Conservation (phyloP, 2,797 vertebrate species). For the Liparis tanakae region DNA sequence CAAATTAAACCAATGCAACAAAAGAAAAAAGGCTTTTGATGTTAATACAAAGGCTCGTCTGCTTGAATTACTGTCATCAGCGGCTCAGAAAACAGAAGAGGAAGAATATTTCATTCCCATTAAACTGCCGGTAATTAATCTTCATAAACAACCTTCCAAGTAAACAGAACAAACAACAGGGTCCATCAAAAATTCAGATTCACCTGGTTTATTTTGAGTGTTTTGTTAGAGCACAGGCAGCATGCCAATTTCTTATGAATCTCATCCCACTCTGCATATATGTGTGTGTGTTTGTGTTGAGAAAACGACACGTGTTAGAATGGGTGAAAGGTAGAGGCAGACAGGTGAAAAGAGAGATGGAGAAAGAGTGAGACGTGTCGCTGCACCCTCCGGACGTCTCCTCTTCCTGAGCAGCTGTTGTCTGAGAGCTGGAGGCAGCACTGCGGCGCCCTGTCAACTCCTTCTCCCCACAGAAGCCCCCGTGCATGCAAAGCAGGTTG, state of each 20-base stretch:
- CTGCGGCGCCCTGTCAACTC: constrained; percentile 82
- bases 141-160: constrained; percentile 28
- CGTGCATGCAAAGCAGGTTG: constrained; percentile 81
- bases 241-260: constrained; percentile 48
- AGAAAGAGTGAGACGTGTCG: constrained; percentile 75
- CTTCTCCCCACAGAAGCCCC: constrained; percentile 69
- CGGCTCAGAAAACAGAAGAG: background rate
- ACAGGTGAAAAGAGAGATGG: constrained; percentile 71
- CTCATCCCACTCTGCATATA: constrained; percentile 1
- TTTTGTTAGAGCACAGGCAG: constrained; percentile 46
- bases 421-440: constrained; percentile 81
- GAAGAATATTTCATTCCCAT: constrained; percentile 33
- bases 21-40: constrained; percentile 32
- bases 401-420: constrained; percentile 83
- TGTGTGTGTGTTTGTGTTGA: constrained; percentile 19
- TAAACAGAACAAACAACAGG: constrained; percentile 38
- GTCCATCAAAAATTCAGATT: constrained; percentile 40
- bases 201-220: constrained; percentile 44
- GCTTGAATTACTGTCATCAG: constrained; percentile 21
- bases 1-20: constrained; percentile 33
- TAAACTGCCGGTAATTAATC: constrained; percentile 43
- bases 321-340: constrained; percentile 53
- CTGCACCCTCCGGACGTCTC: constrained; percentile 78
- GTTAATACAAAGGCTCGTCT: constrained; percentile 33
- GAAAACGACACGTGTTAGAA: constrained; percentile 10